phyloP scores from a whole-genome alignment of 2,888 invertebrate genomes.

The Drosophila acutilabella region DNA sequence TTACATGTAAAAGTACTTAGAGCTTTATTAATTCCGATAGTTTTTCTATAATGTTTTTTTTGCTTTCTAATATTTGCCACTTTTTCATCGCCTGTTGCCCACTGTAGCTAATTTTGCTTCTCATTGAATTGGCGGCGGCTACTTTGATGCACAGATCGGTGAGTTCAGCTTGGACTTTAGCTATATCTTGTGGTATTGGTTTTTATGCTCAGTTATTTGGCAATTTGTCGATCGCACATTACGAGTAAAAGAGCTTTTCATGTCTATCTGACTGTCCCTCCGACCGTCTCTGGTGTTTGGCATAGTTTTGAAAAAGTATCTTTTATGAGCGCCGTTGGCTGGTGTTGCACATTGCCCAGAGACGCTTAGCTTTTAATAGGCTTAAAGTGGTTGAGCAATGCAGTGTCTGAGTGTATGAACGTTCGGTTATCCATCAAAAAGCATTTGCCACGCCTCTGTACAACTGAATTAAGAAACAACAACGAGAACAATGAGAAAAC shows the following conservation, averaged over 20 bases:
- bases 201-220: conserved; percentile 64
- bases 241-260: conserved; percentile 39
- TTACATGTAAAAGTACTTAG: no score
- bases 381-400: conserved; percentile 70
- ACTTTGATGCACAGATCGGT: conserved; percentile 67
- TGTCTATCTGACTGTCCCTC: not conserved
- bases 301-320: conserved; percentile 59
- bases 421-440: conserved; percentile 52
- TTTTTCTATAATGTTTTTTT: no score
- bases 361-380: conserved; percentile 72
- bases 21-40: no score
- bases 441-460: conserved; percentile 60
- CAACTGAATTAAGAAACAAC: conserved; percentile 51
- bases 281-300: conserved; percentile 24
- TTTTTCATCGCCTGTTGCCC: conserved; percentile 11
- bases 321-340: conserved; percentile 44
- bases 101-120: conserved; percentile 47
- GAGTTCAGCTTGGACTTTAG: conserved; percentile 31
- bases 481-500: conserved; percentile 17
- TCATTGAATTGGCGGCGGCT: conserved; percentile 47
- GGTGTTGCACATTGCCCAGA: conserved; percentile 48
- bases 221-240: conserved; percentile 72
- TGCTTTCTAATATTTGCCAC: no score
- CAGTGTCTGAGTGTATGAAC: conserved; percentile 17
- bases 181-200: conserved; percentile 37